Evolutionary conservation across 2,113 vertebrate species (phyloP), one percentile per base, ranked within the genome.

Genomic region (Myrmecobius fasciatus): DNA sequence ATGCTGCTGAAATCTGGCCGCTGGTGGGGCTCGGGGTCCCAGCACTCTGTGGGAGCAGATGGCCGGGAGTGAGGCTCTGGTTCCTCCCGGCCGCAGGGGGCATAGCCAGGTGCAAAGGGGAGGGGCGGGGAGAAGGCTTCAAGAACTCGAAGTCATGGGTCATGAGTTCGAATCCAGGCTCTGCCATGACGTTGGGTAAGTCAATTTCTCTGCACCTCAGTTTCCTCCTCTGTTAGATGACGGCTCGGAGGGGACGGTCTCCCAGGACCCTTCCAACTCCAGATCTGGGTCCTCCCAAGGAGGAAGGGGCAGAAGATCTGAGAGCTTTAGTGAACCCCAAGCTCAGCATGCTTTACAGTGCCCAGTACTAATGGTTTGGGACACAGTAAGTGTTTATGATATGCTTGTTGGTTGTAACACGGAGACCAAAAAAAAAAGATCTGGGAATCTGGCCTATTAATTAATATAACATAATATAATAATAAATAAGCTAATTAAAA

Each of bases 11-110:
- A 99, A 51, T 98, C 98, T 0, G 99, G 99, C 53, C 99, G 98
- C 94, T 98, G 98, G 14, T 98, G 99, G 7, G 99, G 99, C 94
- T 99, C 99, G 0, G 99, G 98, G 98, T 98, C 99, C 99, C 99
- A 99, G 97, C 99, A 99, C 97, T 99, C 99, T 99, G 97, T 52
- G 46, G 90, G 53, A 5, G 90, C 89, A 49, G 49, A 49, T 10
- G 36, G 28, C 88, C 17, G 26, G 2, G 67, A 14, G n/a, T 83
- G 20, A 5, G 31, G 60, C 60, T 31, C 3, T 67, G 60, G 10
- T 36, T 36, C 60, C 60, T 67, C 60, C 60, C 12, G 3, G 67
- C n/a, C 20, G 0, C 36, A 43, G 17, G n/a, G 60, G 20, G 36
- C 60, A n/a, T 20, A n/a, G n/a, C 4, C 60, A n/a, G 60, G 60